Base-by-base conservation (phyloP, 2,888 invertebrate species). In the Cremastinae sp. region DNA sequence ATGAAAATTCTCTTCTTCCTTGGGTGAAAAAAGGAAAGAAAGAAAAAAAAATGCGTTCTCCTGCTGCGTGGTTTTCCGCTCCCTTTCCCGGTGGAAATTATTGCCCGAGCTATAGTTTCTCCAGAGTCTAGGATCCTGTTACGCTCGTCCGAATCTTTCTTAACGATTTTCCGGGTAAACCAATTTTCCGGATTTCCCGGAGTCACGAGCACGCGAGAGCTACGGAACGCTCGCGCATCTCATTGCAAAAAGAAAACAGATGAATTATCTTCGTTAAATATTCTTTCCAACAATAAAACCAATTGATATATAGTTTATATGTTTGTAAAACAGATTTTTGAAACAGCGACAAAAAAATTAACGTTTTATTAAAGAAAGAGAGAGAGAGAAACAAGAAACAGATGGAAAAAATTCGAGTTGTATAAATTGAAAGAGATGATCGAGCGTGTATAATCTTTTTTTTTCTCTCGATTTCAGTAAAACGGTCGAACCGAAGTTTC, bases 41-140 rank as follows among this genome's bases (percentile, higher is more conserved):
- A 12, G 12, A 53, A 28, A 53, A 28, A 53, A 54, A 10, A 38
- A 9, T n/a, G 10, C 5, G 20, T n/a, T 5, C 41, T 41, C 41
- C 12, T 12, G 2, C 22, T 28, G 22, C 16, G 10, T 38, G 10
- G 47, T 16, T 16, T 7, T n/a, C 38, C 20, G 28, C n/a, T 58
- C 43, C 20, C 20, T 20, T 8, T 54, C 36, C 12, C 12, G 8
- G 43, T 4, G 14, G 45, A 49, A 78, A 74, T 36, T 22, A 10
- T 34, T 12, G 53, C 49, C 14, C 2, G 34, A 45, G 53, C 34
- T 14, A 3, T 45, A 16, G 51, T 62, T 78, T n/a, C 43, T 22
- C 14, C 0, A 12, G 41, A 9, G 22, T 47, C 79, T 81, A 74
- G 41, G 64, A 59, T 72, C 80, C 82, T 83, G 80, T 58, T 83